phyloP scores from a whole-genome alignment of 1,140 invertebrate genomes.

The Drosophila takahashii region DNA sequence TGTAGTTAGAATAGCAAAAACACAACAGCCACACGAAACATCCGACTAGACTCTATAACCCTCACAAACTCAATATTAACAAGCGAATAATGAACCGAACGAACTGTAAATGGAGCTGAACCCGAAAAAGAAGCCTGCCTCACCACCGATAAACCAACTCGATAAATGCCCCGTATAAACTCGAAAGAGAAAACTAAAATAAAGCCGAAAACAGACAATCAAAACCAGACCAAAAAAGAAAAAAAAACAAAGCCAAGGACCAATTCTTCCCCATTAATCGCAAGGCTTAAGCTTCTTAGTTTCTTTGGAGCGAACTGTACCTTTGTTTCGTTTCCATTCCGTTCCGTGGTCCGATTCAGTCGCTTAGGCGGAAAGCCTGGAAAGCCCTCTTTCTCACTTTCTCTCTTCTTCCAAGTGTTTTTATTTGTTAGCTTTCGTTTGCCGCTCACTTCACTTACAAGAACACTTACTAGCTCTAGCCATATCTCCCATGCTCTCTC shows the following conservation, averaged over 20 bases:
- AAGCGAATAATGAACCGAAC: conserved; percentile 35
- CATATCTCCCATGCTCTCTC: conserved; percentile 31
- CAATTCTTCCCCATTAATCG: conserved; percentile 6
- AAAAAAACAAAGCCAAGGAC: conserved; percentile 5
- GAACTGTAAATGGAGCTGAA: conserved; percentile 30
- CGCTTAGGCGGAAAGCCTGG: conserved; percentile 6
- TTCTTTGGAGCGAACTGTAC: conserved; percentile 15
- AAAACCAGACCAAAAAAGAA: conserved; percentile 2
- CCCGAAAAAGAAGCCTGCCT: conserved; percentile 18
- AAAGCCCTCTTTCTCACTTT: conserved; percentile 1
- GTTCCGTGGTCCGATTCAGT: conserved; percentile 35
- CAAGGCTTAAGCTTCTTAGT: conserved; percentile 17
- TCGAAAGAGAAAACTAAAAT: conserved; percentile 46
- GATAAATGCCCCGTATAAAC: conserved; percentile 41
- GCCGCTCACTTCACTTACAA: conserved; percentile 52
- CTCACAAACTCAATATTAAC: conserved; percentile 10
- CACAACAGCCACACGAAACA: conserved; percentile 23
- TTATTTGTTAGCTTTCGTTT: conserved; percentile 33
- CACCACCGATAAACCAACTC: conserved; percentile 32
- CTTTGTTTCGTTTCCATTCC: conserved; percentile 35
- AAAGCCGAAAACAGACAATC: conserved; percentile 12
- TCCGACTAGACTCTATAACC: conserved; percentile 12
- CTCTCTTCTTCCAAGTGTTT: conserved; percentile 15
- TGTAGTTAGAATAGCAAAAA: conserved; percentile 52
- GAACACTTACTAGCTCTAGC: conserved; percentile 34